Evolutionary conservation across 1,140 invertebrate genomes (phyloP).

Genomic region (Holcopasites calliopsidis): DNA sequence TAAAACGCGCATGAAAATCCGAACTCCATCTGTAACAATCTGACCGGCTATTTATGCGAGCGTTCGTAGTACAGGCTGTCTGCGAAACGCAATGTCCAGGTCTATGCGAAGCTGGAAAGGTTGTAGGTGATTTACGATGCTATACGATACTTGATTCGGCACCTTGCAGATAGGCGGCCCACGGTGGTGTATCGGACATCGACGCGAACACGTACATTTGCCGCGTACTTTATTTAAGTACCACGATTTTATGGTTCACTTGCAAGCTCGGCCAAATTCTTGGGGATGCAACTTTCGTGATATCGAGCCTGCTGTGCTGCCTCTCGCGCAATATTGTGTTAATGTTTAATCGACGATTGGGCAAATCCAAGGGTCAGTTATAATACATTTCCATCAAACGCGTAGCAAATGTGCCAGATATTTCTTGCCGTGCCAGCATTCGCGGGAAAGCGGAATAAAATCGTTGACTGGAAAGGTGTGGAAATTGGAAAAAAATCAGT

Average conservation of each 20-base stretch:
- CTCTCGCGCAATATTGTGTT: too few species aligned
- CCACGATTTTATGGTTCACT: constrained; percentile 31
- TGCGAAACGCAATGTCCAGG: constrained; percentile 20
- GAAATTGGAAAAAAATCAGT: too few species aligned
- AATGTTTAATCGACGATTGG: too few species aligned
- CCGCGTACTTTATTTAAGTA: constrained; percentile 39
- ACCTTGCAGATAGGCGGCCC: not conserved
- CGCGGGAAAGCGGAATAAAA: too few species aligned
- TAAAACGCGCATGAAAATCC: constrained; percentile 26
- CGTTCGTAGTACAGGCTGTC: not conserved
- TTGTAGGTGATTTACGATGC: constrained; percentile 42
- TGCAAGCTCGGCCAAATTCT: too few species aligned
- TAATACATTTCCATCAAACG: too few species aligned
- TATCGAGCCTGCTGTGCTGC: too few species aligned
- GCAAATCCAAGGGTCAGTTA: too few species aligned
- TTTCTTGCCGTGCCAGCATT: too few species aligned
- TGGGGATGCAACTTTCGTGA: not conserved
- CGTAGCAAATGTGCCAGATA: too few species aligned
- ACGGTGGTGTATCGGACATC: not conserved
- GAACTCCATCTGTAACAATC: constrained; percentile 23
- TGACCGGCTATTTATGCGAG: constrained; percentile 5
- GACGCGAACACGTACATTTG: not conserved
- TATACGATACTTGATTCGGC: constrained; percentile 46
- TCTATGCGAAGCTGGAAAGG: constrained; percentile 6
- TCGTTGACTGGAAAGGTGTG: too few species aligned